Conservation (phyloP, 2,797 vertebrate genomes). For the Gymnoscopelus microlampas region DNA sequence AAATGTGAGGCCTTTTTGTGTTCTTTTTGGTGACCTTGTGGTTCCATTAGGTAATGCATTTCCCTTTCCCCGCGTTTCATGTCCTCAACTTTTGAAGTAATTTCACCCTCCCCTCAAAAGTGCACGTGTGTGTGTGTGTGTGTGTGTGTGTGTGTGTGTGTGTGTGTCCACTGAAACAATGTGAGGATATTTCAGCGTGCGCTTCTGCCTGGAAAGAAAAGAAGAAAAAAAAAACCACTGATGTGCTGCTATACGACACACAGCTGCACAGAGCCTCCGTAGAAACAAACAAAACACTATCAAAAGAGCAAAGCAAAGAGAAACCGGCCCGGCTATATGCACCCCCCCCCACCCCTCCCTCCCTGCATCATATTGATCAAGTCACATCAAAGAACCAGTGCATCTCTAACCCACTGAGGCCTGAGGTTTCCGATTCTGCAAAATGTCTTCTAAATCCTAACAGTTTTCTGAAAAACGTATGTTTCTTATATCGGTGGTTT, state of each 20-base stretch:
- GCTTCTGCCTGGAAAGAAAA: slow-evolving; percentile 31
- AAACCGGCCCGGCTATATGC: slow-evolving; percentile 75
- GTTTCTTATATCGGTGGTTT: no score
- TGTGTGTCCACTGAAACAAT: slow-evolving; percentile 60
- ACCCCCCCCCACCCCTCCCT: slow-evolving; percentile 53
- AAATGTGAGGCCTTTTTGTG: slow-evolving; percentile 50
- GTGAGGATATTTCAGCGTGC: slow-evolving; percentile 41
- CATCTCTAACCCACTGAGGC: slow-evolving; percentile 40
- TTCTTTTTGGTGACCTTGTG: slow-evolving; percentile 78
- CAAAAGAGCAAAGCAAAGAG: slow-evolving; percentile 82
- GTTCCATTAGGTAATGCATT: slow-evolving; percentile 80
- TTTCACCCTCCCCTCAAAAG: slow-evolving; percentile 22
- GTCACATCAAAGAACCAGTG: slow-evolving; percentile 81
- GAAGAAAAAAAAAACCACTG: slow-evolving; percentile 40
- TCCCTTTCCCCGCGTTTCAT: slow-evolving; percentile 19
- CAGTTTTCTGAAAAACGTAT: no score
- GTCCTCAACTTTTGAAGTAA: slow-evolving; percentile 66
- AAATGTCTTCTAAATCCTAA: no score
- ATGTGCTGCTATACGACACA: slow-evolving; percentile 50
- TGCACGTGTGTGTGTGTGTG: slow-evolving; percentile 6
- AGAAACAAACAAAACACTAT: slow-evolving; percentile 78
- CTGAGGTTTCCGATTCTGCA: no score
- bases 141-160: background rate
- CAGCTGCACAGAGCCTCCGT: slow-evolving; percentile 62
- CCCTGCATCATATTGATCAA: slow-evolving; percentile 84